Conservation (phyloP, 2,797 vertebrate genomes). For the Mionectes olivaceus region DNA sequence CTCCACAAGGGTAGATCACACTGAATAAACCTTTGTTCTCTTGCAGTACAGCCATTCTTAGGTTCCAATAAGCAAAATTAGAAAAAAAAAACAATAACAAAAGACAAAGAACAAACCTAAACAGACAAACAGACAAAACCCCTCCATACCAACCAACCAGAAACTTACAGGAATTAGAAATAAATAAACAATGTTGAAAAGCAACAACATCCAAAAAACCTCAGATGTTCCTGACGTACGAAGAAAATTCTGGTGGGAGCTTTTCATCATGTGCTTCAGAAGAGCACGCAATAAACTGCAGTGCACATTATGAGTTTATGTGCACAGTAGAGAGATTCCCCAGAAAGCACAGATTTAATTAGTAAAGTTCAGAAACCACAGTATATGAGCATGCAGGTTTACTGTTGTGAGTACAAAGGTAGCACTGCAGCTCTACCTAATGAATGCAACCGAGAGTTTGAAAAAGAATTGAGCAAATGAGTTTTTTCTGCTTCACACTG, state of each 20-base stretch:
- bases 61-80: background rate
- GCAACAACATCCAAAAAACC: rapidly evolving
- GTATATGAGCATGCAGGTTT: background rate
- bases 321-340: background rate
- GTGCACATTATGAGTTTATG: background rate
- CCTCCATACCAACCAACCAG: rapidly evolving
- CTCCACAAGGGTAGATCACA: background rate
- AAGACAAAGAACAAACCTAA: background rate
- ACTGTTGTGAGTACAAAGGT: background rate
- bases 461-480: background rate
- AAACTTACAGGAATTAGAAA: background rate
- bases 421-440: background rate
- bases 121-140: background rate
- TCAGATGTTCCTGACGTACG: rapidly evolving
- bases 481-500: background rate
- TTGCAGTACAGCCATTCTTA: background rate
- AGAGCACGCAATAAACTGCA: background rate
- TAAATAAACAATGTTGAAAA: background rate
- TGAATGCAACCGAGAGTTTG: background rate
- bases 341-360: background rate
- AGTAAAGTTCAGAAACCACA: background rate
- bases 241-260: background rate
- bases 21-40: background rate
- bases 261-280: background rate
- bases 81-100: background rate